A percentile compares a stretch with the other conserved stretches of the same genome.
Evolutionary conservation across 92 coral and sea anemone species (phyloP).

Genomic region (Pocillopora meandrina): DNA sequence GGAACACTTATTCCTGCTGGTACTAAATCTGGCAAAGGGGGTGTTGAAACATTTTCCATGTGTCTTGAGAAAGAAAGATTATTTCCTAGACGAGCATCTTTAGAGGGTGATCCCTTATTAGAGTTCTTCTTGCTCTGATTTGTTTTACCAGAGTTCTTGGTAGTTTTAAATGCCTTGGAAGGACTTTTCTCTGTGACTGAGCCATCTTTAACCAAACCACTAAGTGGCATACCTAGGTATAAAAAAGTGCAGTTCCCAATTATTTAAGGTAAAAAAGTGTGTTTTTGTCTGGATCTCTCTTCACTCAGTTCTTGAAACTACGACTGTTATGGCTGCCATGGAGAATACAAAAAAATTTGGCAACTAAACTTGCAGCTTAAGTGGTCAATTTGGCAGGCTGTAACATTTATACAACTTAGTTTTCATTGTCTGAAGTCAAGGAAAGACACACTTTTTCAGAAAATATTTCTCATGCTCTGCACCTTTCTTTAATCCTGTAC

Average conservation of each 20-base stretch:
- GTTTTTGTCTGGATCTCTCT: neutral
- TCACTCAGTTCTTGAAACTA: too few species aligned
- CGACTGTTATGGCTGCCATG: too few species aligned
- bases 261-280: neutral
- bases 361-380: too few species aligned
- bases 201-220: neutral
- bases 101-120: neutral
- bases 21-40: slow-evolving; percentile 8
- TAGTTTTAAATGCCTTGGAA: slow-evolving; percentile 15
- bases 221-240: neutral
- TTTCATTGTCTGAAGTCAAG: too few species aligned
- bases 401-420: too few species aligned
- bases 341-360: too few species aligned
- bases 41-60: neutral
- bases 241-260: neutral
- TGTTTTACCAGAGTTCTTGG: slow-evolving; percentile 13
- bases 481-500: too few species aligned
- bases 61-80: neutral
- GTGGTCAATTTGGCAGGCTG: too few species aligned
- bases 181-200: neutral
- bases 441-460: too few species aligned
- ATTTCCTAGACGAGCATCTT: slow-evolving; percentile 2
- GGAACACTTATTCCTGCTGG: slow-evolving; percentile 22
- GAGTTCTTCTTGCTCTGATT: slow-evolving; percentile 25
- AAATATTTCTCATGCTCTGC: too few species aligned